Evolutionary conservation across 2,113 vertebrate species (phyloP), one percentile per base, ranked within the genome.

Genomic region (Paraplagusia blochii): DNA sequence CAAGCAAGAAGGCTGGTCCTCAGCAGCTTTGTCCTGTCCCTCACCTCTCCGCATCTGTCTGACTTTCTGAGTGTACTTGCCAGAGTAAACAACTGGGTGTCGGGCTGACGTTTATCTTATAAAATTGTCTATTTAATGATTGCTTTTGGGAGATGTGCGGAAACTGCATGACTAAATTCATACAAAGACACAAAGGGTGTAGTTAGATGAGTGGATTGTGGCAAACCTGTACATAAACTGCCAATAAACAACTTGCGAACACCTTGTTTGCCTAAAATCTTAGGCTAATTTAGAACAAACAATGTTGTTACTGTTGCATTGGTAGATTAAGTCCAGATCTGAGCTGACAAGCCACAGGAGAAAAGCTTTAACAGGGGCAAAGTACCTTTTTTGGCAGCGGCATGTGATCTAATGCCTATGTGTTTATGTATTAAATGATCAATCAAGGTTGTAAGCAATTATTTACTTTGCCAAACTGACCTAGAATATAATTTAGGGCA

Each of bases 241-340:
- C 61, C 68, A 40, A 58, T 63, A 39, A 63, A 80, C 67, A 55
- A 77, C 57, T 72, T 46, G 44, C 68, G 69, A 73, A 81, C 64
- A 62, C 1, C n/a, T 69, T 70, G 60, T 74, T 58, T 5, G 53
- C 46, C 18, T 43, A 44, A 58, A 63, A 66, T 68, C 72, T 64
- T 52, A 44, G 8, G 3, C 35, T 68, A 65, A 76, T 56, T 18
- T n/a, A 60, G 70, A 71, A 58, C 83, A 87, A 86, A 86, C 68
- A 85, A 60, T 6, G 2, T 44, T 44, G 61, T 38, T 58, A 68
- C 69, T 66, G 68, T 59, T 40, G 69, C 79, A 53, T 76, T 89
- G 85, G 81, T 88, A 73, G 81, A 89, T 89, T 87, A 88, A 80
- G 58, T 79, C 58, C 75, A 77, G 79, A 90, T 89, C 84, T 75